Conservation (phyloP, 2,113 vertebrate species). For the Nycticryphes semicollaris region DNA sequence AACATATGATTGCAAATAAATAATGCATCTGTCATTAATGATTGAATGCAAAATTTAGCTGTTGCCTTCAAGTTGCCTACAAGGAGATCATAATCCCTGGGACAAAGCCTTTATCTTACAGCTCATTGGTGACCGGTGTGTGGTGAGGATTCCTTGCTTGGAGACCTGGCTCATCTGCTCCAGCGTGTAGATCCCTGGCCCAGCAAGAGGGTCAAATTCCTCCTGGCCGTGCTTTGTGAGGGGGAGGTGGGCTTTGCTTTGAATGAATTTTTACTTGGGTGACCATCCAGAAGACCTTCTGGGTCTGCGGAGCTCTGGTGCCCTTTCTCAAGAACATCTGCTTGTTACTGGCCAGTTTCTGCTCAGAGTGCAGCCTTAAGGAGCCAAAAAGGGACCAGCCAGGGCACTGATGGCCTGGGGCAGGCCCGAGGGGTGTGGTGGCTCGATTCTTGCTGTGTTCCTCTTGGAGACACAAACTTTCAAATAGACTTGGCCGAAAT, state of each 20-base stretch:
- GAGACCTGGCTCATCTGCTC: background rate
- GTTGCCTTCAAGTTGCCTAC: background rate
- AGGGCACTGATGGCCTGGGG: background rate
- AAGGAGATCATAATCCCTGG: background rate
- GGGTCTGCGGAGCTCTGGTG: background rate
- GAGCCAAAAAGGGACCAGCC: background rate
- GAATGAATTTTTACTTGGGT: background rate
- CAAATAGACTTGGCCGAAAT: background rate
- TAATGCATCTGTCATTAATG: conserved; percentile 28
- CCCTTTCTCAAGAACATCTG: background rate
- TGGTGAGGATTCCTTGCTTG: background rate
- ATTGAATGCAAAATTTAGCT: background rate
- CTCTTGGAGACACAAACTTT: background rate
- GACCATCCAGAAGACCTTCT: background rate
- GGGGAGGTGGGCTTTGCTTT: background rate
- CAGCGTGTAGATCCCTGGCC: background rate
- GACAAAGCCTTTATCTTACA: background rate
- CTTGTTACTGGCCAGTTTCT: background rate
- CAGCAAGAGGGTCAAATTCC: background rate
- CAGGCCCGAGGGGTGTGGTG: background rate
- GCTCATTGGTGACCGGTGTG: rapidly evolving
- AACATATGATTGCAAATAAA: conserved; percentile 5
- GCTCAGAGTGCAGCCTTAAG: background rate
- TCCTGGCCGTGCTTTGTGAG: background rate
- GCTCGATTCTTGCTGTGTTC: background rate